Conservation (phyloP, 1,140 invertebrate species). For the Leptopilina clavipes region DNA sequence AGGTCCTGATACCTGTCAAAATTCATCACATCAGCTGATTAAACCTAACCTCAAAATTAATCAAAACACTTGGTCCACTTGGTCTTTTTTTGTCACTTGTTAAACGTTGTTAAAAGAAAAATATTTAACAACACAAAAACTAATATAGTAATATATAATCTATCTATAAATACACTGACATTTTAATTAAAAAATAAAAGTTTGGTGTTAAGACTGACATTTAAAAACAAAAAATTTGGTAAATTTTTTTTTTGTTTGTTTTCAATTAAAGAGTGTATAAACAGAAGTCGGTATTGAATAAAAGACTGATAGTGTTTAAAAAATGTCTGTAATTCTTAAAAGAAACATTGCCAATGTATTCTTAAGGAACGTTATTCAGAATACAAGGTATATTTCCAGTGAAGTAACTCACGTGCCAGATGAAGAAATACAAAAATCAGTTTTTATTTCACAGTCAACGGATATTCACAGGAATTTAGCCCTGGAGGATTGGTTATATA, state of each 20-base stretch:
- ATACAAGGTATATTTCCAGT: slow-evolving; percentile 35
- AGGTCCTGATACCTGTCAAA: neutral
- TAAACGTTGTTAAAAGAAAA: neutral
- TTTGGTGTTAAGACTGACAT: slow-evolving; percentile 36
- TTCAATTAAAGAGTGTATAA: no score
- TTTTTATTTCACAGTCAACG: slow-evolving; percentile 92
- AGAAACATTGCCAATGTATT: slow-evolving; percentile 19
- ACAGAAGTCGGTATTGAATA: neutral
- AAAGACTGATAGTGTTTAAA: slow-evolving; percentile 39
- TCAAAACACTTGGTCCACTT: neutral
- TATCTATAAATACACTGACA: slow-evolving; percentile 29
- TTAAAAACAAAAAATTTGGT: no score
- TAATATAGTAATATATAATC: slow-evolving; percentile 36
- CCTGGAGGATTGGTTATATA: slow-evolving; percentile 95
- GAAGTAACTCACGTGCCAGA: slow-evolving; percentile 61
- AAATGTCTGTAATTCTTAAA: slow-evolving; percentile 62
- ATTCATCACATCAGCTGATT: no score
- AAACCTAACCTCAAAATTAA: neutral
- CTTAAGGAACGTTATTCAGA: slow-evolving; percentile 4
- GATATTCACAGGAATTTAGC: slow-evolving; percentile 94
- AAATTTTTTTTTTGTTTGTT: no score
- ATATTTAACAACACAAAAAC: slow-evolving; percentile 37
- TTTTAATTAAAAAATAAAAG: neutral
- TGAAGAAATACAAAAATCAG: slow-evolving; percentile 83
- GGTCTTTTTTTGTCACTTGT: neutral